phyloP scores from a whole-genome alignment of 2,113 vertebrate genomes.

The Cervus canadensis region DNA sequence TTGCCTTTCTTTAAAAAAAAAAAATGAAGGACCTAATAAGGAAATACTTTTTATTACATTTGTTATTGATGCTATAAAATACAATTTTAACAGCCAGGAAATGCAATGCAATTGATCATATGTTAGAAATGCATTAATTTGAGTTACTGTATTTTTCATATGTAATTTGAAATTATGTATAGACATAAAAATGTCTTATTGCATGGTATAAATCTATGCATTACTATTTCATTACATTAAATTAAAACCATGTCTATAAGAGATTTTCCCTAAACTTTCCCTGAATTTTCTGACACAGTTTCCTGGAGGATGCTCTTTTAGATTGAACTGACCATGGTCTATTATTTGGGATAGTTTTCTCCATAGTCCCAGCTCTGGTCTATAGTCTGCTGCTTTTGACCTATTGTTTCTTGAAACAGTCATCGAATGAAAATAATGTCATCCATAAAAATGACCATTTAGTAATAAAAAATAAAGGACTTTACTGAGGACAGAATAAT shows the following conservation, averaged over 20 bases:
- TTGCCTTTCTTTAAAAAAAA: conserved; percentile 60
- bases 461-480: conserved; percentile 70
- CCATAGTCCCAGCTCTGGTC: not conserved
- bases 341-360: not conserved
- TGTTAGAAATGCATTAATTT: conserved; percentile 78
- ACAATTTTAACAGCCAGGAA: conserved; percentile 74
- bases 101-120: conserved; percentile 79
- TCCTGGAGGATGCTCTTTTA: not conserved
- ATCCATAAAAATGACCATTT: conserved; percentile 72
- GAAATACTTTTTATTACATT: conserved; percentile 77
- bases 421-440: conserved; percentile 46
- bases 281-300: conserved; percentile 12
- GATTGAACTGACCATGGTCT: not conserved
- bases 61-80: conserved; percentile 81
- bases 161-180: conserved; percentile 78
- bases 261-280: conserved; percentile 55
- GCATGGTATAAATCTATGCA: conserved; percentile 58
- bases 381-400: conserved; percentile 18
- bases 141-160: conserved; percentile 79
- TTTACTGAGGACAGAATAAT: conserved; percentile 67
- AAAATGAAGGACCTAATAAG: conserved; percentile 71
- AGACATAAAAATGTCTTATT: conserved; percentile 67
- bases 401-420: conserved; percentile 51
- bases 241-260: conserved; percentile 46
- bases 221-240: conserved; percentile 73